phyloP scores from a whole-genome alignment of 1,140 invertebrate genomes.

The Tetragnatha versicolor region DNA sequence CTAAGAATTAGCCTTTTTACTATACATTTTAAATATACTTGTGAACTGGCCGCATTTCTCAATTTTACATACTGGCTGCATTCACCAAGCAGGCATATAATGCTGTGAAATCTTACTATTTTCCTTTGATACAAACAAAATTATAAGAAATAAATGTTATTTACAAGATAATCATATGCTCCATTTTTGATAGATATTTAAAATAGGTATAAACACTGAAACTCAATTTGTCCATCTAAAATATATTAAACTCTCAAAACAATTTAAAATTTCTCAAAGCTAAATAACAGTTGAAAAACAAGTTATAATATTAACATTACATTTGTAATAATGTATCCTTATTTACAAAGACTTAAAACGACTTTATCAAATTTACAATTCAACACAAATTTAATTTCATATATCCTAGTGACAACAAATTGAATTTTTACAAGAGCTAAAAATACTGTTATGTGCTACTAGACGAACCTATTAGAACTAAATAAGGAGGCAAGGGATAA shows the following conservation, averaged over 20 bases:
- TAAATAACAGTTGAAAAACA: constrained; percentile 1
- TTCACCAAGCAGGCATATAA: too few species aligned
- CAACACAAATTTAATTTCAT: constrained; percentile 21
- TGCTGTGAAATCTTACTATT: too few species aligned
- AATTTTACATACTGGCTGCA: too few species aligned
- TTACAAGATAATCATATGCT: too few species aligned
- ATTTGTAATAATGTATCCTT: constrained; percentile 11
- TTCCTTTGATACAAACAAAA: too few species aligned
- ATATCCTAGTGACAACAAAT: constrained; percentile 13
- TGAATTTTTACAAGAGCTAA: neutral
- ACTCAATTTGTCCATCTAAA: neutral
- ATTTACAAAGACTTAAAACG: constrained; percentile 29
- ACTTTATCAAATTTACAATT: constrained; percentile 24
- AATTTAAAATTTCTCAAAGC: neutral
- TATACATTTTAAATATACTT: too few species aligned
- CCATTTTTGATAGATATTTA: neutral
- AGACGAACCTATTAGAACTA: constrained; percentile 31
- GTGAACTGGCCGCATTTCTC: too few species aligned
- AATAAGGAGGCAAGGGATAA: constrained; percentile 41
- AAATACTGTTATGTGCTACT: constrained; percentile 30
- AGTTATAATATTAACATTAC: constrained; percentile 1
- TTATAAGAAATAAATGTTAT: too few species aligned
- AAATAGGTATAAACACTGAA: neutral
- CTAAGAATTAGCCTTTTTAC: too few species aligned
- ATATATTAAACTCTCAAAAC: neutral